Percentiles rank a stretch among this genome's conserved stretches.
These are phyloP conservation scores for Metalampra italica DNA, from an alignment of 2,888 invertebrate genomes.

Conservation along the genomic window DNA sequence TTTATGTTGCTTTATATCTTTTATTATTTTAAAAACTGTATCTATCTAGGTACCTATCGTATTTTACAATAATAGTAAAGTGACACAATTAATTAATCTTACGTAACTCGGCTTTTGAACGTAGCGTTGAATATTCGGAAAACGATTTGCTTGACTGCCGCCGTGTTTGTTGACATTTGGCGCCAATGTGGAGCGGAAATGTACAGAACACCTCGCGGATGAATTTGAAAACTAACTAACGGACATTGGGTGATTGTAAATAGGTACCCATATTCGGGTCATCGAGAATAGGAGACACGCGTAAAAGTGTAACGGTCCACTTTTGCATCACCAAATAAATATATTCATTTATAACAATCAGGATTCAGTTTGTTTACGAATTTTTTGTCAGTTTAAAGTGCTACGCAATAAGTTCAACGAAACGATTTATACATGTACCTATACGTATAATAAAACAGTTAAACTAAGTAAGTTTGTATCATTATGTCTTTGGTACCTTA, in stretches of 20 bases:
- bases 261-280: slow-evolving; percentile 36
- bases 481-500: too few relatives aligned
- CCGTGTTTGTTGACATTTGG: slow-evolving; percentile 65
- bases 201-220: slow-evolving; percentile 44
- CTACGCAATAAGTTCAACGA: too few relatives aligned
- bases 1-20: slow-evolving; percentile 21
- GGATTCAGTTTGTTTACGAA: background rate
- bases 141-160: slow-evolving; percentile 53
- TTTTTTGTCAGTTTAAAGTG: too few relatives aligned
- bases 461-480: too few relatives aligned
- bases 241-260: slow-evolving; percentile 36
- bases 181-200: slow-evolving; percentile 45
- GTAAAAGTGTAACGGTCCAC: slow-evolving; percentile 41
- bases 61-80: slow-evolving; percentile 5
- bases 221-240: slow-evolving; percentile 47
- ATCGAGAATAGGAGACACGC: slow-evolving; percentile 42
- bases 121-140: slow-evolving; percentile 52
- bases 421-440: too few relatives aligned
- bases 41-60: slow-evolving; percentile 7
- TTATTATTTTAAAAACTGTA: slow-evolving; percentile 13
- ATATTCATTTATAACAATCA: background rate
- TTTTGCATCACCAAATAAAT: slow-evolving; percentile 12
- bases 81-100: slow-evolving; percentile 13
- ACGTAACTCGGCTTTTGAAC: slow-evolving; percentile 20
- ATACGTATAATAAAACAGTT: too few relatives aligned